Evolutionary conservation across 1,140 invertebrate species (phyloP).

Genomic region (Meloidogyne exigua): DNA sequence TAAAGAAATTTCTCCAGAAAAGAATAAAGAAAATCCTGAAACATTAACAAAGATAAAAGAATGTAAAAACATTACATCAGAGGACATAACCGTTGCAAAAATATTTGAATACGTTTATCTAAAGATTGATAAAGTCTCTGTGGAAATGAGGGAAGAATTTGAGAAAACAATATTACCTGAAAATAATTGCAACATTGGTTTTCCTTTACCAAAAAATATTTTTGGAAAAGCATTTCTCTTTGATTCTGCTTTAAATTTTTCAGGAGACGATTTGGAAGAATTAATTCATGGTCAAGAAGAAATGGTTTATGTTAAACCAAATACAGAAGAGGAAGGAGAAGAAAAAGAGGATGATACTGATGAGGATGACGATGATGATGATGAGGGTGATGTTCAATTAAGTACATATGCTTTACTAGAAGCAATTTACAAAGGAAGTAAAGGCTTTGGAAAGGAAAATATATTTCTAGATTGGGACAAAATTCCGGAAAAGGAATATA

Average conservation of each 20-base stretch:
- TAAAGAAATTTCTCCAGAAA: neutral
- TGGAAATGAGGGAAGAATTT: neutral
- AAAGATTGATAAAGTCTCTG: neutral
- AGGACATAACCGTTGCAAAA: neutral
- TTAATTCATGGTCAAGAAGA: neutral
- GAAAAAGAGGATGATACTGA: neutral
- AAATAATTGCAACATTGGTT: constrained; percentile 42
- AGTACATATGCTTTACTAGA: neutral
- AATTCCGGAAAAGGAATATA: neutral
- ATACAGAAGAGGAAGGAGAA: neutral
- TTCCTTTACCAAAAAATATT: constrained; percentile 5
- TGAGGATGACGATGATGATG: neutral
- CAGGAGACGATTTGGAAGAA: neutral
- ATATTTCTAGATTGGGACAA: neutral
- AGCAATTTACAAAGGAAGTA: constrained; percentile 1
- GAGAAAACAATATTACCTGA: neutral
- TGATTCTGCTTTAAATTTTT: neutral
- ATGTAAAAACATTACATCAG: neutral
- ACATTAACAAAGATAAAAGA: neutral
- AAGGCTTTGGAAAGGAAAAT: neutral
- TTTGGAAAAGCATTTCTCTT: constrained; percentile 1
- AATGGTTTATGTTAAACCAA: constrained; percentile 2
- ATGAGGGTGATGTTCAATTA: neutral
- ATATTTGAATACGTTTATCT: neutral
- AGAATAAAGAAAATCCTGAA: neutral